phyloP scores from a whole-genome alignment of 2,888 invertebrate species.

The Keiferia lycopersicella region DNA sequence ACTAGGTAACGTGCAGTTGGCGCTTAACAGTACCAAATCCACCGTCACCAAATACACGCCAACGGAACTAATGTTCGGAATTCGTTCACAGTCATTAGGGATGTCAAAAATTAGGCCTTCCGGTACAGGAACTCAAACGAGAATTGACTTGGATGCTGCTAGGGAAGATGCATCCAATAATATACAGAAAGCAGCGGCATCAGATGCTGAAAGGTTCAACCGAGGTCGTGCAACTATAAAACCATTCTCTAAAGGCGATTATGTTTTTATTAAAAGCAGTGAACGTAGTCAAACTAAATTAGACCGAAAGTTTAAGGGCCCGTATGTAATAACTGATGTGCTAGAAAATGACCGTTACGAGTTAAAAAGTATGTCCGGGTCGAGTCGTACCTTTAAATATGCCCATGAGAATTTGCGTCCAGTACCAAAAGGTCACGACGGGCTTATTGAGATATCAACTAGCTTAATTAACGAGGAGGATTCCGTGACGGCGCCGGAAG shows the following conservation, averaged over 20 bases:
- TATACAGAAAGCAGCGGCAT: background rate
- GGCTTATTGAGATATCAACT: constrained; percentile 26
- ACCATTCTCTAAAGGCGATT: constrained; percentile 11
- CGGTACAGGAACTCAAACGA: no score
- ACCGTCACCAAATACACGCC: no score
- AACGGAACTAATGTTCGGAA: no score
- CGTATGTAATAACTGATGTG: constrained; percentile 4
- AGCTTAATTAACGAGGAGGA: constrained; percentile 35
- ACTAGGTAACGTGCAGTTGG: no score
- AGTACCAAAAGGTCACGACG: constrained; percentile 24
- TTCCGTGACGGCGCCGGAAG: constrained; percentile 32
- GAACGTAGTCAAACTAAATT: constrained; percentile 17
- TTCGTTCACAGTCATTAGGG: no score
- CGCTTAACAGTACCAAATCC: no score
- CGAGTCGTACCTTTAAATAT: no score
- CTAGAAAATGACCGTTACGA: constrained; percentile 17
- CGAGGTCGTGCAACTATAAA: background rate
- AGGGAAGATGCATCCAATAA: no score
- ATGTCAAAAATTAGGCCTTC: no score
- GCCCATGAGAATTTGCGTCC: constrained; percentile 18
- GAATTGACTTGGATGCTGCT: no score
- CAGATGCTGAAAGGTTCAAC: constrained; percentile 3
- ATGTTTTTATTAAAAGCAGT: constrained; percentile 15
- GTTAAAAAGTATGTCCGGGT: no score
- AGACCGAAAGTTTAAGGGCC: constrained; percentile 12